phyloP scores from a whole-genome alignment of 1,140 invertebrate species.

The Drosophila tani region DNA sequence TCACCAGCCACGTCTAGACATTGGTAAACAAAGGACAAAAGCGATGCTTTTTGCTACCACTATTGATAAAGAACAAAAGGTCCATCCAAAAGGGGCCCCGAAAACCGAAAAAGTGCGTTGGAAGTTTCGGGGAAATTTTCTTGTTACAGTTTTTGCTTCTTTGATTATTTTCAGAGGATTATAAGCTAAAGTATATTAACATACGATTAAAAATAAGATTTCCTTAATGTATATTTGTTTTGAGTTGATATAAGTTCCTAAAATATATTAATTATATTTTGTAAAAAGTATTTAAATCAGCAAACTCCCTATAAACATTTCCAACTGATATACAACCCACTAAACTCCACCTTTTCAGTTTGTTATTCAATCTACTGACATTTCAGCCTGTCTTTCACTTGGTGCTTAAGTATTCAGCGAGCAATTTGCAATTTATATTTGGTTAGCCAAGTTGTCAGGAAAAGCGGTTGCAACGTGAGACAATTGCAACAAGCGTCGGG shows the following conservation, averaged over 20 bases:
- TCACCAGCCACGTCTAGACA: constrained; percentile 76
- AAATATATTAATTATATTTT: background rate
- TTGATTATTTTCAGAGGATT: background rate
- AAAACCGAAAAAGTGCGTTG: constrained; percentile 44
- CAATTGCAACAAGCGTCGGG: constrained; percentile 55
- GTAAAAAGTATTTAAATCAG: background rate
- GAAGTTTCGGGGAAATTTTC: constrained; percentile 15
- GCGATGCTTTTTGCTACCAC: constrained; percentile 44
- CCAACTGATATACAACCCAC: background rate
- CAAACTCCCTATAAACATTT: background rate
- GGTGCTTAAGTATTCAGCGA: constrained; percentile 26
- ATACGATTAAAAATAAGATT: background rate
- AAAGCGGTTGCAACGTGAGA: constrained; percentile 57
- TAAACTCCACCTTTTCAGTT: constrained; percentile 12
- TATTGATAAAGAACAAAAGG: constrained; percentile 48
- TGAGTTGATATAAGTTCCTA: no score
- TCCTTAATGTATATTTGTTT: background rate
- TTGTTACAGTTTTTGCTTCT: background rate
- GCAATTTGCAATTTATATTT: constrained; percentile 61
- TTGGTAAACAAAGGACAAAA: constrained; percentile 77
- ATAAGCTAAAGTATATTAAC: background rate
- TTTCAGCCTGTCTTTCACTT: constrained; percentile 16
- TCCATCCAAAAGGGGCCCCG: constrained; percentile 6
- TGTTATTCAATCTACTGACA: constrained; percentile 21
- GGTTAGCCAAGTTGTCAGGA: constrained; percentile 49